Evolutionary conservation across 2,888 invertebrate genomes (phyloP).

Genomic region (Amblyjoppa fuscipennis): DNA sequence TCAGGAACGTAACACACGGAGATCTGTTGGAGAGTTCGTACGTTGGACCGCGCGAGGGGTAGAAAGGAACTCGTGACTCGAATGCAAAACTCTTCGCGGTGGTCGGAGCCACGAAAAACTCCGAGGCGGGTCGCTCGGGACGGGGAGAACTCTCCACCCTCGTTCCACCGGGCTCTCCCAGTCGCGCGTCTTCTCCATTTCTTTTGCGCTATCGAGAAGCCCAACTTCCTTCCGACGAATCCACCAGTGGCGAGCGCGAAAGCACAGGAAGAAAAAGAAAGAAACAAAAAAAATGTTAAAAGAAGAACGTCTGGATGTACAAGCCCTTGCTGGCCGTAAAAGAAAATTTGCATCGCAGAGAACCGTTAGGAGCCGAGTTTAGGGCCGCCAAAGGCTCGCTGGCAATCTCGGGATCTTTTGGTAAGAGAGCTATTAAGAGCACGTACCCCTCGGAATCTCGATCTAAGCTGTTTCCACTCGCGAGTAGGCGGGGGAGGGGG

Average conservation of each 20-base stretch:
- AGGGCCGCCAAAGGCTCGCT: slow-evolving; percentile 43
- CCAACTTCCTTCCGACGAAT: slow-evolving; percentile 30
- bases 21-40: slow-evolving; percentile 44
- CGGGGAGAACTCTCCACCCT: slow-evolving; percentile 16
- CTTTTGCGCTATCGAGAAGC: slow-evolving; percentile 29
- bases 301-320: slow-evolving; percentile 27
- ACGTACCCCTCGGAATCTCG: neutral
- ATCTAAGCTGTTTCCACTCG: neutral
- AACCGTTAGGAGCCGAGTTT: slow-evolving; percentile 71
- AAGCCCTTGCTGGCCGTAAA: slow-evolving; percentile 59
- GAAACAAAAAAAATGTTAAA: neutral
- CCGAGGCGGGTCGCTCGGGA: slow-evolving; percentile 25
- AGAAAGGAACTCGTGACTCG: slow-evolving; percentile 65
- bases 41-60: slow-evolving; percentile 29
- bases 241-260: slow-evolving; percentile 20
- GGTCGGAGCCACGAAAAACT: slow-evolving; percentile 43
- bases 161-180: slow-evolving; percentile 25
- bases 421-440: slow-evolving; percentile 4
- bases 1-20: slow-evolving; percentile 55
- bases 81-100: slow-evolving; percentile 58
- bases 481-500: neutral
- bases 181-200: slow-evolving; percentile 55
- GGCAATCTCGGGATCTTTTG: slow-evolving; percentile 60
- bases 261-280: slow-evolving; percentile 1
- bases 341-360: slow-evolving; percentile 75